phyloP scores from a whole-genome alignment of 2,797 vertebrate genomes.

The Sarcophilus harrisii region DNA sequence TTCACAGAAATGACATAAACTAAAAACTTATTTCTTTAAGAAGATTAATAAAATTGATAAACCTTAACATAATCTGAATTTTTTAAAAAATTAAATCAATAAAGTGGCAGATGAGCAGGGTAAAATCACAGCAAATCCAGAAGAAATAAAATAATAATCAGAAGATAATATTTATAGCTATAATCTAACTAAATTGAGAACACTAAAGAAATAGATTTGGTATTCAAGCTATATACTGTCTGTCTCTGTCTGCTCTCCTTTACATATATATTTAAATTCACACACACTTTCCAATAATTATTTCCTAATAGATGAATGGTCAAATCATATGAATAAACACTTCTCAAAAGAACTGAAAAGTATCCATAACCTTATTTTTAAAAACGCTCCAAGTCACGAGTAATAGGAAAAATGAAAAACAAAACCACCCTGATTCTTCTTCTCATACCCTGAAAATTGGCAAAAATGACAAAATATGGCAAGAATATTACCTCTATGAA shows the following conservation, averaged over 20 bases:
- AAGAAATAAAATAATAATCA: background rate
- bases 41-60: background rate
- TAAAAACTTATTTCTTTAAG: background rate
- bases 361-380: background rate
- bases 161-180: background rate
- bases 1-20: background rate
- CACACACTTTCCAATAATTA: background rate
- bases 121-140: background rate
- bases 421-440: background rate
- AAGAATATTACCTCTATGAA: background rate
- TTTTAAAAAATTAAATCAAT: background rate
- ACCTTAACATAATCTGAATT: background rate
- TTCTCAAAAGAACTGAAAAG: background rate
- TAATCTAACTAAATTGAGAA: background rate
- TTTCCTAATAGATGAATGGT: background rate
- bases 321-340: background rate
- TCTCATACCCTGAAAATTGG: background rate
- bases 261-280: no score
- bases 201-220: background rate
- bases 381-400: background rate
- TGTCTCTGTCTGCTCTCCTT: background rate
- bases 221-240: background rate
- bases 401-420: background rate
- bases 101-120: background rate
- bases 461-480: background rate